Evolutionary conservation across 2,113 vertebrate genomes (phyloP).

Genomic region (Epinephelus fuscoguttatus): DNA sequence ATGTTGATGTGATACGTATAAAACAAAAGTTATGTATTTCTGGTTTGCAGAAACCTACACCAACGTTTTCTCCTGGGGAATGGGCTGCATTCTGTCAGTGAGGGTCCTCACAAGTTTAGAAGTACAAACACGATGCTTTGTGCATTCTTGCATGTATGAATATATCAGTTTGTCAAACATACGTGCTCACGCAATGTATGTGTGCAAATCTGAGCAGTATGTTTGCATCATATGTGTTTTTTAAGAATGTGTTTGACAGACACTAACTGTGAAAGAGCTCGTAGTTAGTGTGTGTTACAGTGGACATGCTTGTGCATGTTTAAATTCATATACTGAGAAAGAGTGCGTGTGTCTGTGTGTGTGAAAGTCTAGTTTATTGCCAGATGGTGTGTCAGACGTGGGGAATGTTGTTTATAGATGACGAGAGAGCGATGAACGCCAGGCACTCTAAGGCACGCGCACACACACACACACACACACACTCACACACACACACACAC

Average conservation of each 20-base stretch:
- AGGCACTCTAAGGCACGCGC: slow-evolving; percentile 1
- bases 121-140: background rate
- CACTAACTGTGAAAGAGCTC: too few species aligned
- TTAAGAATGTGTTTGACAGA: background rate
- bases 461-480: background rate
- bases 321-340: background rate
- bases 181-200: background rate
- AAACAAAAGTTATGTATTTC: too few species aligned
- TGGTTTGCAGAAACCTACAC: too few species aligned
- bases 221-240: too few species aligned
- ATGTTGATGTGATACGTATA: too few species aligned
- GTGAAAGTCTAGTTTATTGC: slow-evolving; percentile 17
- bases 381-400: slow-evolving; percentile 42
- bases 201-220: background rate
- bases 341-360: background rate
- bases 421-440: slow-evolving; percentile 53
- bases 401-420: slow-evolving; percentile 74
- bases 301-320: background rate
- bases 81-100: too few species aligned
- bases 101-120: too few species aligned
- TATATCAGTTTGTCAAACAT: too few species aligned
- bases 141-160: background rate
- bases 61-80: too few species aligned
- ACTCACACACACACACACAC: background rate
- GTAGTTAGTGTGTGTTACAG: background rate